These are phyloP conservation scores for Andrena chrysosceles DNA, from an alignment of 2,888 invertebrate species.

Conservation along the genomic window DNA sequence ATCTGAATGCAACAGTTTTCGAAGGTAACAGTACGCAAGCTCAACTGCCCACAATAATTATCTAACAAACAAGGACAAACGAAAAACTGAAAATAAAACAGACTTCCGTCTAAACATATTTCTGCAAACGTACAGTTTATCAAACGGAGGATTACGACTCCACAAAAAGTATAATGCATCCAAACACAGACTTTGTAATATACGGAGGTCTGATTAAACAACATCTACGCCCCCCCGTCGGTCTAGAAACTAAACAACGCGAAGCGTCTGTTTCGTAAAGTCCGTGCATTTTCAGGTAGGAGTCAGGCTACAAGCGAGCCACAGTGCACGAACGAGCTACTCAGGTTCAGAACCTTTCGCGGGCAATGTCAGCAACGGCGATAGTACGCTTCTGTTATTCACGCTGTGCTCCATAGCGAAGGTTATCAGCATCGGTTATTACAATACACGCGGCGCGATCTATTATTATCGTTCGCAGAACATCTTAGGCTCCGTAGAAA, in stretches of 20 bases:
- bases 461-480: conserved; percentile 29
- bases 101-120: too few species aligned
- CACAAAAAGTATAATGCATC: too few species aligned
- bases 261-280: background rate
- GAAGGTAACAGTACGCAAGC: too few species aligned
- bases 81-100: too few species aligned
- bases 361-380: conserved; percentile 27
- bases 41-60: too few species aligned
- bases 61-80: too few species aligned
- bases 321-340: background rate
- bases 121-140: too few species aligned
- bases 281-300: too few species aligned
- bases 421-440: conserved; percentile 53
- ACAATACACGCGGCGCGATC: conserved; percentile 26
- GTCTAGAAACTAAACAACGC: background rate
- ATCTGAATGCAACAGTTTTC: too few species aligned
- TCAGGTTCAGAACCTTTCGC: conserved; percentile 21
- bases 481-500: conserved; percentile 16
- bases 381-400: conserved; percentile 24
- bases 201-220: too few species aligned
- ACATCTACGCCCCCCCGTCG: background rate
- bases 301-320: background rate
- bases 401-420: conserved; percentile 34
- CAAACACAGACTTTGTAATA: too few species aligned
- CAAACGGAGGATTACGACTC: too few species aligned